Conservation (phyloP, 2,113 vertebrate genomes). For the Okapia johnstoni region DNA sequence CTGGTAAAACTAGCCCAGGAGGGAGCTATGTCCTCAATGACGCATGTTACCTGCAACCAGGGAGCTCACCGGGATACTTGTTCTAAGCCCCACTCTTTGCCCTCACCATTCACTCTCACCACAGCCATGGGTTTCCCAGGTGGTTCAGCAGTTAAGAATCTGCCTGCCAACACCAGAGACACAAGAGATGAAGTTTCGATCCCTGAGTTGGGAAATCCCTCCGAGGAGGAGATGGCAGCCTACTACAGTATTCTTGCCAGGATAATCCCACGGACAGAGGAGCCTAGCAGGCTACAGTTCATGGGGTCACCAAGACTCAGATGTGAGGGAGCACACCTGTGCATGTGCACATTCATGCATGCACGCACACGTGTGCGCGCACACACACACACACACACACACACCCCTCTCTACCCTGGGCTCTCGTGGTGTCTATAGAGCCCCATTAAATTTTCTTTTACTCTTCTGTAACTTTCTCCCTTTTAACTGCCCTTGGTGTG, state of each 20-base stretch:
- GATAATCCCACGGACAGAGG: neutral
- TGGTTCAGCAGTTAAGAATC: neutral
- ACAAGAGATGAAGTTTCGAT: neutral
- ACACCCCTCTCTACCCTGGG: neutral
- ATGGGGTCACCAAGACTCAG: neutral
- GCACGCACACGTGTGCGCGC: too few species aligned
- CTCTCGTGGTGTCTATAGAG: neutral
- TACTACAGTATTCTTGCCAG: neutral
- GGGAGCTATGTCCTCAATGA: neutral
- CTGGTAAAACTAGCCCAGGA: neutral
- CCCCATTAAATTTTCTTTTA: neutral
- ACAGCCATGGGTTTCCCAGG: neutral
- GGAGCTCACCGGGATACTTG: neutral
- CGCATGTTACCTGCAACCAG: neutral
- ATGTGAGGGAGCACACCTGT: neutral
- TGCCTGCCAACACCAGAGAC: neutral
- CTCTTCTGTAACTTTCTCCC: neutral
- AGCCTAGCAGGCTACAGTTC: neutral
- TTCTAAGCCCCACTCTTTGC: neutral
- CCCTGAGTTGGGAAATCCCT: neutral
- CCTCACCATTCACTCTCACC: neutral
- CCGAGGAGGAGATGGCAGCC: neutral
- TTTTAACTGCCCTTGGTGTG: neutral
- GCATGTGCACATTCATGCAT: fast-evolving
- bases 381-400: neutral